A percentile compares a stretch with the other conserved stretches of the same genome.
Evolutionary conservation across 1,140 invertebrate species (phyloP).

Genomic region (Drosophila ficusphila): DNA sequence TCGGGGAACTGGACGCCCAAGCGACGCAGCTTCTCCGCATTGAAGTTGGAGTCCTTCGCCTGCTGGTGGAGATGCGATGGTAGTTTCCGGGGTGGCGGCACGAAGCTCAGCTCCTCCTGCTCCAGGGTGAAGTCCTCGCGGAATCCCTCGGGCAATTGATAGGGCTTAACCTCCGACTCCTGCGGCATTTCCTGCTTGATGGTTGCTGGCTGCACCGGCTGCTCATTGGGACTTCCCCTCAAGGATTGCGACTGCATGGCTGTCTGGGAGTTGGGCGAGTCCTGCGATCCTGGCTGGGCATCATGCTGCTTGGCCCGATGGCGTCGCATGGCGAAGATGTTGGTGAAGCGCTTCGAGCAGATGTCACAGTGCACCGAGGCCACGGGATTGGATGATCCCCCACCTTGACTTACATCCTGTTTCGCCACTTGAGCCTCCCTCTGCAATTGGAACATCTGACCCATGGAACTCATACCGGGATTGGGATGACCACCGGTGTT

Average conservation of each 20-base stretch:
- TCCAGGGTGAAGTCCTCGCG: constrained; percentile 84
- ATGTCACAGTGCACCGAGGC: constrained; percentile 84
- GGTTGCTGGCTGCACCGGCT: neutral
- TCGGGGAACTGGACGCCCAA: constrained; percentile 93
- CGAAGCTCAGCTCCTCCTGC: constrained; percentile 86
- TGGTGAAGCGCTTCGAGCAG: constrained; percentile 86
- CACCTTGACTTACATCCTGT: neutral
- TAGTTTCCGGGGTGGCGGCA: constrained; percentile 86
- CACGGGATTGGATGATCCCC: neutral
- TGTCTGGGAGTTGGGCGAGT: constrained; percentile 33
- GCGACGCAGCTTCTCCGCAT: constrained; percentile 88
- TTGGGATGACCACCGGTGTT: constrained; percentile 61
- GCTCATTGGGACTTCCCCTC: constrained; percentile 49
- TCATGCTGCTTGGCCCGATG: constrained; percentile 85
- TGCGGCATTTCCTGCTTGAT: constrained; percentile 34
- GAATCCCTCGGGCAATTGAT: constrained; percentile 80
- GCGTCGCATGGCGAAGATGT: constrained; percentile 85
- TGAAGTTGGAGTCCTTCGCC: constrained; percentile 87
- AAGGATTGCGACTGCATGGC: constrained; percentile 15
- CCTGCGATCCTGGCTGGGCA: constrained; percentile 16
- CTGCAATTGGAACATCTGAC: constrained; percentile 54
- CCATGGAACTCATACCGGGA: constrained; percentile 67
- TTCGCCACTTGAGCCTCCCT: constrained; percentile 32
- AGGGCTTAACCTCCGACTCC: constrained; percentile 33
- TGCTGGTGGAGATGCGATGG: constrained; percentile 87